Conservation (phyloP, 2,113 vertebrate genomes). For the Myrmecobius fasciatus region DNA sequence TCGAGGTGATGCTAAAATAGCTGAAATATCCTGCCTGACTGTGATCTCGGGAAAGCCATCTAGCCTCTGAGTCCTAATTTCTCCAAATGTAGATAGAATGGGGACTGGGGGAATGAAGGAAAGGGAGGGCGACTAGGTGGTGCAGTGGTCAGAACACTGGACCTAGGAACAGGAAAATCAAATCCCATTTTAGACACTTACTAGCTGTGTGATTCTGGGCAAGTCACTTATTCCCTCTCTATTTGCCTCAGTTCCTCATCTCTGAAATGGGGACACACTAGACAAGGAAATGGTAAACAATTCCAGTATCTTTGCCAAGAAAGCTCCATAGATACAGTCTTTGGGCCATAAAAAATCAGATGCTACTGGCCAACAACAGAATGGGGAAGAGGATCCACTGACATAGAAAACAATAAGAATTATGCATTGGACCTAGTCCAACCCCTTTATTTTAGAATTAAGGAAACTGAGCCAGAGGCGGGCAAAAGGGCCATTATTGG, state of each 20-base stretch:
- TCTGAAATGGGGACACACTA: background rate
- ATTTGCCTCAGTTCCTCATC: background rate
- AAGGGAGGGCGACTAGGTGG: background rate
- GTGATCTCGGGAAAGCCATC: background rate
- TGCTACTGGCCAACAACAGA: background rate
- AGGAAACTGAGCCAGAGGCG: background rate
- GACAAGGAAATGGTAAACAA: background rate
- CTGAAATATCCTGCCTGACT: background rate
- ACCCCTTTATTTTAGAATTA: background rate
- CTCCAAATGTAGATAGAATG: background rate
- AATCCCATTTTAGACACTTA: background rate
- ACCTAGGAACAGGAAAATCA: background rate
- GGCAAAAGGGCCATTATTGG: background rate
- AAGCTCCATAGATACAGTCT: no score
- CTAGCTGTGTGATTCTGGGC: background rate
- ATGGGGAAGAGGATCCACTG: background rate
- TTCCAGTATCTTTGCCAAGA: background rate
- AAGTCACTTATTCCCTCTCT: background rate
- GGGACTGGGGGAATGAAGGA: background rate
- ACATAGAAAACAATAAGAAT: background rate
- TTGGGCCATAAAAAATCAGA: background rate
- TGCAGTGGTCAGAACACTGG: background rate
- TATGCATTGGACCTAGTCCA: background rate
- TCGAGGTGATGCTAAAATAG: background rate
- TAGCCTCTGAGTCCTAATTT: conserved; percentile 2